A percentile compares a stretch with the other conserved stretches of the same genome.
phyloP scores from a whole-genome alignment of 2,797 vertebrate species.

The Chelon labrosus region DNA sequence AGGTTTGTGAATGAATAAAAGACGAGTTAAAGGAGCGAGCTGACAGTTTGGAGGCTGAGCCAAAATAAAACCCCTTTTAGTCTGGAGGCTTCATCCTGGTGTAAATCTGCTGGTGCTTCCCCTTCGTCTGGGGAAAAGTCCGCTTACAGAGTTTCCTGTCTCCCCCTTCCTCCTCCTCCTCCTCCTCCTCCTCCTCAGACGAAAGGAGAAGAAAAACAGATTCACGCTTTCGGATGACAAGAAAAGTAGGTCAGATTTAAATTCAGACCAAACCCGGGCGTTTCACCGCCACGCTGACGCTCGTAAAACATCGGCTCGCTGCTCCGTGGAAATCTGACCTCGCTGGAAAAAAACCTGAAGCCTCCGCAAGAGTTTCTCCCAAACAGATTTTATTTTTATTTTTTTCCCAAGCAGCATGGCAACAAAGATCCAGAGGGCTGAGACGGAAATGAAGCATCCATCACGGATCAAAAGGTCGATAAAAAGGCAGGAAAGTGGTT shows the following conservation, averaged over 20 bases:
- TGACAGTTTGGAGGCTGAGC: slow-evolving; percentile 44
- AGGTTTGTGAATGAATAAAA: slow-evolving; percentile 60
- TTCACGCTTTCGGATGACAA: slow-evolving; percentile 55
- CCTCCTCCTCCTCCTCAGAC: slow-evolving; percentile 18
- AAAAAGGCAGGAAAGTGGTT: slow-evolving; percentile 41
- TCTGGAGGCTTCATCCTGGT: slow-evolving; percentile 61
- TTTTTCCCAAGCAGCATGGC: not conserved
- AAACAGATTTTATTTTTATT: not conserved
- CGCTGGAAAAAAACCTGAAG: not conserved
- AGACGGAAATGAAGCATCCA: slow-evolving; percentile 56
- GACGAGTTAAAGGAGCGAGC: slow-evolving; percentile 20
- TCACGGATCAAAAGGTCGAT: slow-evolving; percentile 51
- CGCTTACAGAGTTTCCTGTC: slow-evolving; percentile 51
- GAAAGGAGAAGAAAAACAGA: slow-evolving; percentile 50
- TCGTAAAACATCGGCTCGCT: slow-evolving; percentile 27
- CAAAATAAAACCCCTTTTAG: slow-evolving; percentile 33
- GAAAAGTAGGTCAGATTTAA: slow-evolving; percentile 74
- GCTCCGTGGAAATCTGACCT: slow-evolving; percentile 2
- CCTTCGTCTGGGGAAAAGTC: slow-evolving; percentile 59
- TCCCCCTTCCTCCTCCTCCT: not conserved
- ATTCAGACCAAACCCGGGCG: slow-evolving; percentile 45
- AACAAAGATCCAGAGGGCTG: slow-evolving; percentile 14
- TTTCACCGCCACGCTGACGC: slow-evolving; percentile 24
- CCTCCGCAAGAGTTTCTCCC: not conserved
- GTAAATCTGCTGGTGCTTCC: slow-evolving; percentile 57